Base-by-base conservation (phyloP, 2,113 vertebrate species). In the Hippopotamus amphibius region DNA sequence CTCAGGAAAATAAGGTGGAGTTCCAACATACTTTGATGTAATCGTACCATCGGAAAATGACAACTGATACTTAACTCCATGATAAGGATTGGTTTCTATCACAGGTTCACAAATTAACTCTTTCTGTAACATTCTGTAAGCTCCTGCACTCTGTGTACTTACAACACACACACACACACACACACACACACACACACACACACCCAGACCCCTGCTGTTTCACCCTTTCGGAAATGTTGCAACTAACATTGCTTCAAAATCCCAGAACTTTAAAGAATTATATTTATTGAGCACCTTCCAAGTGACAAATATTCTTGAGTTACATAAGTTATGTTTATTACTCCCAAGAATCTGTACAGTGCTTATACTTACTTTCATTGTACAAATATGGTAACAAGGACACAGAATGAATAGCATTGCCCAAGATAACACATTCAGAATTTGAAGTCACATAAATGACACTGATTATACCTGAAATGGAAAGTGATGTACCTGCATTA, bases 181-280 rank as follows among this genome's bases (percentile, higher is more conserved):
- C 21, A 16, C 22, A 63, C 59, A 59, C 15, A 68, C 71, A 86
- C 43, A 86, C 46, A 95, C 43, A 68, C 3, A 69, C 15, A 55
- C 15, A 24, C 61, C 24, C 28, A 63, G 7, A 33, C 19, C 22
- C 12, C 61, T 91, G 37, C 5, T 80, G 19, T 69, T 84, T 48
- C 9, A 69, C 59, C 43, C 19, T 86, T 91, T 90, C 19, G 76
- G 46, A 94, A 96, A 92, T 55, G 33, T 46, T 95, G 7, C 55
- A 93, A 72, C 53, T 61, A 68, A 71, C 14, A 68, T 26, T 76
- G 50, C 12, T 76, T 90, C 37, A 91, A 93, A 89, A 95, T 82
- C n/a, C 8, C 68, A 10, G 88, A 82, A 85, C 13, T 46, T 92
- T 61, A 86, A 86, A 37, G 4, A 83, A 83, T 57, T 84, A 63